Percentiles rank a stretch among this genome's conserved stretches.
Evolutionary conservation across 2,888 invertebrate species (phyloP).

Genomic region (Hemicrepidius hirtus): DNA sequence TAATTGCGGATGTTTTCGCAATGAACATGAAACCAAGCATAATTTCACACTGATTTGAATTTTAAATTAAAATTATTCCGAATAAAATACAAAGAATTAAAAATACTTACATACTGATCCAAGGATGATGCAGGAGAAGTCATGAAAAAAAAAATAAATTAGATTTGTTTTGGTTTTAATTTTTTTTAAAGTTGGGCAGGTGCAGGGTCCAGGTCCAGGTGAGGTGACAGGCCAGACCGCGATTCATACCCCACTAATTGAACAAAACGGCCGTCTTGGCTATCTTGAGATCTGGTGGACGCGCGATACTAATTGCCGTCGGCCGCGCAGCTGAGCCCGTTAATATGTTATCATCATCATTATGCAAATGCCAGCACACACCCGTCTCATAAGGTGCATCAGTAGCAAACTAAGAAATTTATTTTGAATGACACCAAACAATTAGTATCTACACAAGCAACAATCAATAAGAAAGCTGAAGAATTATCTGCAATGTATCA

Average conservation of each 20-base stretch:
- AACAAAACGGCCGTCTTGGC: slow-evolving; percentile 61
- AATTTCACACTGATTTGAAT: slow-evolving; percentile 56
- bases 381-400: slow-evolving; percentile 59
- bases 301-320: slow-evolving; percentile 68
- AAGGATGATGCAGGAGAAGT: background rate
- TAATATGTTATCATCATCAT: slow-evolving; percentile 70
- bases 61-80: slow-evolving; percentile 58
- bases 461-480: background rate
- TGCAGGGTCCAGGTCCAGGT: slow-evolving; percentile 58
- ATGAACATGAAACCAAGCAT: slow-evolving; percentile 43
- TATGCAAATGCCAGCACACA: slow-evolving; percentile 67
- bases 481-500: too few species aligned
- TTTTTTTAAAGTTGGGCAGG: slow-evolving; percentile 57
- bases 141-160: slow-evolving; percentile 17
- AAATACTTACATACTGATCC: slow-evolving; percentile 41
- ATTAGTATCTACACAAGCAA: slow-evolving; percentile 8
- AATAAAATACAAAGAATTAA: too few species aligned
- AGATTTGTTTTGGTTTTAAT: background rate
- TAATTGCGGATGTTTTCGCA: slow-evolving; percentile 59
- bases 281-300: slow-evolving; percentile 62
- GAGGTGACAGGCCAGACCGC: slow-evolving; percentile 64
- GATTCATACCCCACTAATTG: slow-evolving; percentile 65
- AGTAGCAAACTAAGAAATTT: slow-evolving; percentile 22
- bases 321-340: slow-evolving; percentile 69
- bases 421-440: slow-evolving; percentile 19